Evolutionary conservation across 2,797 vertebrate species (phyloP).

Genomic region (Pangasius larnaudii): DNA sequence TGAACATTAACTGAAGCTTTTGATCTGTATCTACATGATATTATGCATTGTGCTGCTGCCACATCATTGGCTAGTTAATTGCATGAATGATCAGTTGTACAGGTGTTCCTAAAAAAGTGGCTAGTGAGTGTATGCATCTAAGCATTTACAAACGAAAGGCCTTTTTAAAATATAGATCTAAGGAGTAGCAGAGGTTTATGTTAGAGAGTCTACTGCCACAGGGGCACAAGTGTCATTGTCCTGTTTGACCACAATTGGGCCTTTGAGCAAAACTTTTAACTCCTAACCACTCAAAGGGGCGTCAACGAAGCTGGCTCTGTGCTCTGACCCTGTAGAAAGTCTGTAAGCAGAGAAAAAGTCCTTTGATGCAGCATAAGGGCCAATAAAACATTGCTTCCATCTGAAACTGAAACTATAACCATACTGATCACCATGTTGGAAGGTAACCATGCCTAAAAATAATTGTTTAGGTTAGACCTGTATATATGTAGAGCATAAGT

Average conservation of each 20-base stretch:
- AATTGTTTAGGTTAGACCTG: not conserved
- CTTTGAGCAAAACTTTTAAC: conserved; percentile 24
- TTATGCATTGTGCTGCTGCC: not conserved
- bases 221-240: conserved; percentile 1
- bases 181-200: conserved; percentile 5
- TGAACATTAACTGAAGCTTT: not conserved
- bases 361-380: not conserved
- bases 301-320: not conserved
- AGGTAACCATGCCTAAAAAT: not conserved
- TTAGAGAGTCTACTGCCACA: not conserved
- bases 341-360: not conserved
- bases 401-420: not conserved
- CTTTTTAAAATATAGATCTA: not conserved
- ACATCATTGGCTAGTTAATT: not conserved
- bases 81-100: not conserved
- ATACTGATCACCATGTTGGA: not conserved
- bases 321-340: not conserved
- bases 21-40: not conserved
- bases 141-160: not conserved
- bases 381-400: not conserved
- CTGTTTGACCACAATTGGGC: not conserved
- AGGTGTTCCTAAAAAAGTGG: not conserved
- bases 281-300: not conserved
- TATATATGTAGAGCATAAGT: not conserved
- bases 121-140: not conserved